Conservation (phyloP, 2,113 vertebrate genomes). For the Dermatemys mawii region DNA sequence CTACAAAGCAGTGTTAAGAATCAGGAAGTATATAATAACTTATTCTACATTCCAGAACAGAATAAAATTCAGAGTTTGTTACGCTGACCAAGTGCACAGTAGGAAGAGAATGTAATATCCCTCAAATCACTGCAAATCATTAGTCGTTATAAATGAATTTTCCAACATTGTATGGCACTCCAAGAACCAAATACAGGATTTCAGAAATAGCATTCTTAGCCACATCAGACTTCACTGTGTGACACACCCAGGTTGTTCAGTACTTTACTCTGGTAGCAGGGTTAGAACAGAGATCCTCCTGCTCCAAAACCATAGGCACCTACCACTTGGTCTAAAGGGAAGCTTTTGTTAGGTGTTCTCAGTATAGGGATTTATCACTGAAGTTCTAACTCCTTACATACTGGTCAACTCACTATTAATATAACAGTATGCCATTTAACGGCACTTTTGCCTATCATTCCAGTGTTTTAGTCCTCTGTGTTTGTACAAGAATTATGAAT, state of each 20-base stretch:
- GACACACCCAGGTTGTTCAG: not conserved
- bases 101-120: not conserved
- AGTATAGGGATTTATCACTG: not conserved
- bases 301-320: not conserved
- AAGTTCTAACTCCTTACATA: not conserved
- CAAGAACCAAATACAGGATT: not conserved
- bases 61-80: not conserved
- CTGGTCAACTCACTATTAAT: not conserved
- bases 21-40: not conserved
- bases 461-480: not conserved
- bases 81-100: not conserved
- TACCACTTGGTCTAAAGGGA: not conserved
- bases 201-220: rapidly evolving
- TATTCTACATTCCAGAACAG: not conserved
- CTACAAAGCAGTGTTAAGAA: not conserved
- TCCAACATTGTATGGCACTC: not conserved
- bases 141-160: not conserved
- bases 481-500: not conserved
- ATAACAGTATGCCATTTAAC: not conserved
- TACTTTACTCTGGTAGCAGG: not conserved
- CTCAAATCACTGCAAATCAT: not conserved
- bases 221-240: not conserved
- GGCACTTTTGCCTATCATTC: not conserved
- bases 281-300: not conserved
- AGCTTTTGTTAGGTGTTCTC: not conserved